phyloP scores from a whole-genome alignment of 2,113 vertebrate species.

The Muscicapa adusta region DNA sequence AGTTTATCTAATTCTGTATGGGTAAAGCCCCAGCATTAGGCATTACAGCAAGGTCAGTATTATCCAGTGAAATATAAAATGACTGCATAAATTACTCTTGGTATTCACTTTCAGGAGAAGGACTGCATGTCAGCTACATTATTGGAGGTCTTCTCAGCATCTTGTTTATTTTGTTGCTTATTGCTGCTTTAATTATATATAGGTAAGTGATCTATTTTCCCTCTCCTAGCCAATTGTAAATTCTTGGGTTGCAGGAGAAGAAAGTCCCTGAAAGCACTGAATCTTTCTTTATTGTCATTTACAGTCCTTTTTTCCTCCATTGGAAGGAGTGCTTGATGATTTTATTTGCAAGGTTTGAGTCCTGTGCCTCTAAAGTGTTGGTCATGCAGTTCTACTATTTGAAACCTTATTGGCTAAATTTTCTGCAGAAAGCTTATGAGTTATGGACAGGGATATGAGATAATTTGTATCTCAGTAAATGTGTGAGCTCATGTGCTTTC shows the following conservation, averaged over 20 bases:
- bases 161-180: conserved; percentile 88
- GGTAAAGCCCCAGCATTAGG: background rate
- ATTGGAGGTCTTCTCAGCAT: conserved; percentile 90
- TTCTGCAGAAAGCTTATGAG: background rate
- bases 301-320: background rate
- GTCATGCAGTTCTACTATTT: background rate
- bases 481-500: background rate
- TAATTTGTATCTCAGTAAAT: background rate
- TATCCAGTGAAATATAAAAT: background rate
- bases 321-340: background rate
- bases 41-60: background rate
- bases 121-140: conserved; percentile 90
- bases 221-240: background rate
- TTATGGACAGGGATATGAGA: background rate
- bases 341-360: background rate
- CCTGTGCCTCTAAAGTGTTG: background rate
- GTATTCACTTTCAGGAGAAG: conserved; percentile 79
- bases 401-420: background rate
- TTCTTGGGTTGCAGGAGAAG: background rate
- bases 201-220: conserved; percentile 71
- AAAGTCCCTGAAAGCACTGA: background rate
- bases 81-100: background rate
- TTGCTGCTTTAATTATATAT: conserved; percentile 89
- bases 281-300: background rate
- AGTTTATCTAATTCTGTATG: background rate